Conservation (phyloP, 1,140 invertebrate species). For the Stegodyphus mimosarum region DNA sequence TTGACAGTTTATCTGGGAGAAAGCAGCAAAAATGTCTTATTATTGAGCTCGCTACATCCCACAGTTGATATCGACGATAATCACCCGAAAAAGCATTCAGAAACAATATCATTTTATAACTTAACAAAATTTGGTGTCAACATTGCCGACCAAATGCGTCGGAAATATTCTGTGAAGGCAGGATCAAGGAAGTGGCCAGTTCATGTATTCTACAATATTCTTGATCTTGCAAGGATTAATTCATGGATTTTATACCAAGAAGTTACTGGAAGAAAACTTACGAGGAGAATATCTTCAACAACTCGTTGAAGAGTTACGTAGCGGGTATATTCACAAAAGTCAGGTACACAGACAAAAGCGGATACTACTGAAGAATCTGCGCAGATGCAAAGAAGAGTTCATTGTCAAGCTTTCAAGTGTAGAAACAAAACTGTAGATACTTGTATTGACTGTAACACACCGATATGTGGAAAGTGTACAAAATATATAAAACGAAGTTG, state of each 20-base stretch:
- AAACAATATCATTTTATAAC: conserved; percentile 15
- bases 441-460: no score
- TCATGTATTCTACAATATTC: conserved; percentile 25
- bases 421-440: no score
- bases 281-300: conserved; percentile 5
- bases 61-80: conserved; percentile 10
- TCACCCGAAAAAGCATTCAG: background rate
- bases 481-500: no score
- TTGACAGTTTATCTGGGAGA: conserved; percentile 3
- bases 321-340: conserved; percentile 1
- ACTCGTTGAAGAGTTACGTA: conserved; percentile 4
- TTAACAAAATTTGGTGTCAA: background rate
- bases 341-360: background rate
- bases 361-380: background rate
- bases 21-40: conserved; percentile 6
- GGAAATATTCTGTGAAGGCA: conserved; percentile 6
- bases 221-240: background rate
- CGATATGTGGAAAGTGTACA: no score
- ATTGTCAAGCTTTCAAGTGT: no score
- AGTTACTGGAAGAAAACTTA: background rate
- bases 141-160: conserved; percentile 10
- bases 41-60: conserved; percentile 10
- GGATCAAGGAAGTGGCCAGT: conserved; percentile 39
- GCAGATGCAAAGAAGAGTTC: background rate
- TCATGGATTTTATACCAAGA: conserved; percentile 10